Conservation (phyloP, 2,113 vertebrate species). For the Ifrita kowaldi region DNA sequence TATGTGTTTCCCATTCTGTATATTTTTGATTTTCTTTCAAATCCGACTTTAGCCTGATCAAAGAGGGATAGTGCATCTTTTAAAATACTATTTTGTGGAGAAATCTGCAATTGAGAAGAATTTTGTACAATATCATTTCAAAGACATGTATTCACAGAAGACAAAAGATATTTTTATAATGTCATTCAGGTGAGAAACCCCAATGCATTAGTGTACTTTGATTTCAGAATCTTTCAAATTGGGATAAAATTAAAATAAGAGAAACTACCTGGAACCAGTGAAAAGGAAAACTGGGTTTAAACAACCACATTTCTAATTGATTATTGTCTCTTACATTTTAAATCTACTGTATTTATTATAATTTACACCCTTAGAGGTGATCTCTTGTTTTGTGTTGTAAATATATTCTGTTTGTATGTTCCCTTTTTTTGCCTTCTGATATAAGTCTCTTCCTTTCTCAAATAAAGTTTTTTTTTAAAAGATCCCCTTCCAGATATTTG, state of each 20-base stretch:
- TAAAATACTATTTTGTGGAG: conserved; percentile 72
- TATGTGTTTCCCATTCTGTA: conserved; percentile 35
- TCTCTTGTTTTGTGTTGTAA: conserved; percentile 87
- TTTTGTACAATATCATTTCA: conserved; percentile 72
- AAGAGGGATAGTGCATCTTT: conserved; percentile 77
- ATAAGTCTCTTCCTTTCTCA: conserved; percentile 87
- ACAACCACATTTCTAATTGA: conserved; percentile 71
- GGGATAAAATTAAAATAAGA: conserved; percentile 63
- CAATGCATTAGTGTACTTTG: conserved; percentile 47
- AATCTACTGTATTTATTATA: conserved; percentile 89
- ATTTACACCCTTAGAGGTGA: conserved; percentile 79
- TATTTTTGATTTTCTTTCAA: conserved; percentile 53
- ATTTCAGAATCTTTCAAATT: conserved; percentile 61
- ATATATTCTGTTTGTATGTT: conserved; percentile 90
- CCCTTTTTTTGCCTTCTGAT: conserved; percentile 89
- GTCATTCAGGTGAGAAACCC: conserved; percentile 60
- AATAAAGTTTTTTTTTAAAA: conserved; percentile 92
- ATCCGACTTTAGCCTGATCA: conserved; percentile 53
- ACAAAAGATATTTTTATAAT: conserved; percentile 74
- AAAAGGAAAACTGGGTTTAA: conserved; percentile 76
- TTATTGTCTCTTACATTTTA: conserved; percentile 79
- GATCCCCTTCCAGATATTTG: conserved; percentile 79
- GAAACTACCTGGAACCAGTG: conserved; percentile 77
- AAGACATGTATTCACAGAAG: conserved; percentile 61
- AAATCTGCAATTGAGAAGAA: conserved; percentile 61